Evolutionary conservation across 2,797 vertebrate species (phyloP), one percentile per base, ranked within the genome.

Genomic region (Molossus alvarezi): DNA sequence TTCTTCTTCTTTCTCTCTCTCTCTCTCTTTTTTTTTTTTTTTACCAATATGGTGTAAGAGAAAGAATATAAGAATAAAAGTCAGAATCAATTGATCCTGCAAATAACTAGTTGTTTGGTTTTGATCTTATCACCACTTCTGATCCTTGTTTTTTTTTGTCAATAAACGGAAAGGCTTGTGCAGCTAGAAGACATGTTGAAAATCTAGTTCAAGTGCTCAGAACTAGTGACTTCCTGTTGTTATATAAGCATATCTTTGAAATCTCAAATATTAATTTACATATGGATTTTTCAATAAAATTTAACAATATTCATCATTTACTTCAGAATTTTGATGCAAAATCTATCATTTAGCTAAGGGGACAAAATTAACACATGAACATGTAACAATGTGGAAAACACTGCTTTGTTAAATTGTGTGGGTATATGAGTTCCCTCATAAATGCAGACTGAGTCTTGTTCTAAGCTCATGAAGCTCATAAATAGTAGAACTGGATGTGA

Each of bases 11-110:
- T 4, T 45, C 41, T 45, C 6, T 45, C 41, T 45, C 41, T 45
- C 41, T 45, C 41, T 45, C 41, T 45, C 41, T 33, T 33, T 33
- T 33, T 33, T 33, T 33, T 33, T 33, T 33, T 33, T 33, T 33
- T 33, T 33, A 41, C 33, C 51, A 37, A n/a, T n/a, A 33, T 69
- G 25, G 20, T 48, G 60, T 27, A 73, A 75, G 21, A 93, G 33
- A 86, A 51, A 85, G 23, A 86, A 75, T 12, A 58, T 0, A 88
- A 69, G 27, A 96, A 55, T 89, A 64, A 48, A 93, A 91, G 27
- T 92, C 9, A 85, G 57, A 88, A 92, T 73, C 58, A 71, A 33
- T 14, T 3, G 14, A 29, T 25, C 21, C 23, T 72, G 12, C 64
- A 88, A 58, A 83, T 69, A 85, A 45, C 21, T 17, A 83, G 17